phyloP scores from a whole-genome alignment of 2,113 vertebrate genomes.

The Poeciliopsis occidentalis region DNA sequence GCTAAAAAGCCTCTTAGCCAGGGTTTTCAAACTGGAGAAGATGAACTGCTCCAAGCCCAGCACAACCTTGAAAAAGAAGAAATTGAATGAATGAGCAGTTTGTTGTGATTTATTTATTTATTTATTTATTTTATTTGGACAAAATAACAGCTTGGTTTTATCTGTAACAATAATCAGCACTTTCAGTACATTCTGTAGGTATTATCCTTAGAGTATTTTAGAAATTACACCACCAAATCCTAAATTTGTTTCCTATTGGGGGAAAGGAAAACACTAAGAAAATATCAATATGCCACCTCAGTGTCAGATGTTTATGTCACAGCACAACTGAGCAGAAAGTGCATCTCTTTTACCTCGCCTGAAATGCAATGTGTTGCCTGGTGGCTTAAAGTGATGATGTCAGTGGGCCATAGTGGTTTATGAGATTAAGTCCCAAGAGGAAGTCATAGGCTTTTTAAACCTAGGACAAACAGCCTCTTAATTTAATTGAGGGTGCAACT shows the following conservation, averaged over 20 bases:
- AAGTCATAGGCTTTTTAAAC: conserved; percentile 70
- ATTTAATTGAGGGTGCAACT: conserved; percentile 78
- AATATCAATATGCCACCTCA: conserved; percentile 30
- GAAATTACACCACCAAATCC: conserved; percentile 1
- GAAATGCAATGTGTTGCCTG: conserved; percentile 49
- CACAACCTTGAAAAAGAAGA: background rate
- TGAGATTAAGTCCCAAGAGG: conserved; percentile 72
- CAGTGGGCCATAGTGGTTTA: conserved; percentile 72
- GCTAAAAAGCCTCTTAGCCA: background rate
- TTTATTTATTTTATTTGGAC: too few relatives aligned
- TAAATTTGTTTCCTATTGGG: conserved; percentile 11
- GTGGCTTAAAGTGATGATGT: conserved; percentile 73
- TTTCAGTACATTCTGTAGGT: background rate
- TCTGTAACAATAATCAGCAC: background rate
- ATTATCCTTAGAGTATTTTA: conserved; percentile 8
- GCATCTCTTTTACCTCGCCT: conserved; percentile 39
- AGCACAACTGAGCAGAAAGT: conserved; percentile 15
- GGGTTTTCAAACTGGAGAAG: background rate
- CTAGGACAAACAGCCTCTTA: conserved; percentile 71
- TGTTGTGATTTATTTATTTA: too few relatives aligned
- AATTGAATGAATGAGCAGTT: background rate
- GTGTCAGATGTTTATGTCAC: conserved; percentile 26
- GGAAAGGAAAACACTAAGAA: conserved; percentile 18
- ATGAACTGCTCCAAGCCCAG: background rate
- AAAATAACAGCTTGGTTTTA: background rate